These are phyloP conservation scores for Congeria kusceri DNA, from an alignment of 2,888 invertebrate genomes.

Conservation along the genomic window DNA sequence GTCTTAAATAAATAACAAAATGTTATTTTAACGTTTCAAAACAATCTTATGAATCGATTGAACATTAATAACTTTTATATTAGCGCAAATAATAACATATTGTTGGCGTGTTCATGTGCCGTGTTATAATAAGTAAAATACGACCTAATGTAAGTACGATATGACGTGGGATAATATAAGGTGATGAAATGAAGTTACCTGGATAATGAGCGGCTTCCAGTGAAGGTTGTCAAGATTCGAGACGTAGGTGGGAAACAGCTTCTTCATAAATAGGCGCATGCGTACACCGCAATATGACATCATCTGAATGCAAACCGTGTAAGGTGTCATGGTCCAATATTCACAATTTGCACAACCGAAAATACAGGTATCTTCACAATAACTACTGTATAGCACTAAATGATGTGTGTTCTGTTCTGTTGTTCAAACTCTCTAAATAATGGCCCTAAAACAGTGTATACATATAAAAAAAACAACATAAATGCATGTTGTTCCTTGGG, in stretches of 20 bases:
- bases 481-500: too few relatives aligned
- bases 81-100: neutral
- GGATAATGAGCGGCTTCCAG: conserved; percentile 70
- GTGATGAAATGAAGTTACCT: conserved; percentile 45
- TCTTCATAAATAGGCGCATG: conserved; percentile 60
- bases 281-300: conserved; percentile 67
- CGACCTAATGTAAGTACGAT: too few relatives aligned
- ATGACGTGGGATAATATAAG: neutral
- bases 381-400: too few relatives aligned
- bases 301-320: conserved; percentile 32
- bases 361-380: too few relatives aligned
- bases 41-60: neutral
- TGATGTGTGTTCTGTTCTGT: too few relatives aligned
- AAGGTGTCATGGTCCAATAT: too few relatives aligned
- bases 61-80: neutral
- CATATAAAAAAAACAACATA: too few relatives aligned
- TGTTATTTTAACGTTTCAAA: neutral
- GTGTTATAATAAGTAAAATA: too few relatives aligned
- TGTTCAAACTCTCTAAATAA: too few relatives aligned
- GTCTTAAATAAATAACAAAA: conserved; percentile 70
- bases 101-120: too few relatives aligned
- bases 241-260: conserved; percentile 65
- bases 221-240: conserved; percentile 55
- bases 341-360: too few relatives aligned
- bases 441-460: too few relatives aligned